phyloP scores from a whole-genome alignment of 2,888 invertebrate genomes.

The Metalampra italica region DNA sequence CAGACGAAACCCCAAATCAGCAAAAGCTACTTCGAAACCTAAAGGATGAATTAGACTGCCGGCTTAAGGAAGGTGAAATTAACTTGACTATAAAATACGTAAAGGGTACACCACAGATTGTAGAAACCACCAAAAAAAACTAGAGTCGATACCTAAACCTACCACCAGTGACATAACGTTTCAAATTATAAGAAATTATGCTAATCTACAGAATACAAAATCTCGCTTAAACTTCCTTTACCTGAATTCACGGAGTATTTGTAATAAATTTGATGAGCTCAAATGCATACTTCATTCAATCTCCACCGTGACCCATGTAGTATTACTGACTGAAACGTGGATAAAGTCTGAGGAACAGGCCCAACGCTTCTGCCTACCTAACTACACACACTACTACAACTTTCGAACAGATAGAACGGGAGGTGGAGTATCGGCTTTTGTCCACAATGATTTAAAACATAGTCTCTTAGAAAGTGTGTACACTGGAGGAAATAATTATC shows the following conservation, averaged over 20 bases:
- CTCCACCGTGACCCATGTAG: constrained; percentile 9
- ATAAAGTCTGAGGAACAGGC: constrained; percentile 13
- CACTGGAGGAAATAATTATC: constrained; percentile 18
- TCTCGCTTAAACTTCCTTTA: constrained; percentile 16
- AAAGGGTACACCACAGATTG: constrained; percentile 5
- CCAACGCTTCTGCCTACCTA: constrained; percentile 5
- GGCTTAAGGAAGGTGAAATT: constrained; percentile 6
- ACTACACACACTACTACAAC: constrained; percentile 22
- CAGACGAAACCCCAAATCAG: constrained; percentile 15
- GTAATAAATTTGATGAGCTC: constrained; percentile 19
- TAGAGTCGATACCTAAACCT: neutral
- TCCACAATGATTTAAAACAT: constrained; percentile 20
- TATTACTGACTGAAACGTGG: constrained; percentile 21
- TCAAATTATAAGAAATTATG: neutral
- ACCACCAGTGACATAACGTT: too few species aligned
- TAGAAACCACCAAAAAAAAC: constrained; percentile 9
- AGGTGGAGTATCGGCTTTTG: constrained; percentile 22
- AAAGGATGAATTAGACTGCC: constrained; percentile 9
- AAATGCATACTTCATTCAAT: constrained; percentile 16
- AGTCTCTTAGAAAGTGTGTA: constrained; percentile 10
- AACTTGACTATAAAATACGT: constrained; percentile 7
- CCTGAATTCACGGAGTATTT: constrained; percentile 19
- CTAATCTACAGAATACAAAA: constrained; percentile 8
- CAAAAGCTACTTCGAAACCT: constrained; percentile 5
- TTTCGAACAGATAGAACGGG: constrained; percentile 16